Evolutionary conservation across 2,888 invertebrate genomes (phyloP).

Genomic region (Cheiracanthium punctorium): DNA sequence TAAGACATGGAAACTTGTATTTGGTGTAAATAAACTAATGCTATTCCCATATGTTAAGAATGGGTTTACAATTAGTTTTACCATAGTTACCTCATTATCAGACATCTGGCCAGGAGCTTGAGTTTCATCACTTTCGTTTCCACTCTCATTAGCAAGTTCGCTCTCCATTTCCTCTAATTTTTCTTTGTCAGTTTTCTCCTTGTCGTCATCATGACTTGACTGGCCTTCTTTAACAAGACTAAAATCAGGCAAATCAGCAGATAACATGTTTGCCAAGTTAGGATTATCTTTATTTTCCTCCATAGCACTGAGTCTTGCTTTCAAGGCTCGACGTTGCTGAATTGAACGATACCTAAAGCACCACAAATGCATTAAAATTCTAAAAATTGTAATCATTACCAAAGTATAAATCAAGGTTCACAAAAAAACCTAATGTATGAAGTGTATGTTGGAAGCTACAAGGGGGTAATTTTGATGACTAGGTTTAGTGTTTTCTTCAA

Average conservation of each 20-base stretch:
- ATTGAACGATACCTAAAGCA: constrained; percentile 47
- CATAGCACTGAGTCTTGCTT: constrained; percentile 57
- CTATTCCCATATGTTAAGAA: no score
- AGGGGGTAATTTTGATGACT: no score
- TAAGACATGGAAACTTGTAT: no score
- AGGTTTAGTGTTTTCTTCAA: no score
- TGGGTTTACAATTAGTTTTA: no score
- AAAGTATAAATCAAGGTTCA: not conserved
- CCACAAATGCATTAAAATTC: not conserved
- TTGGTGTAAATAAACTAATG: no score
- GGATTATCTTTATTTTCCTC: constrained; percentile 63
- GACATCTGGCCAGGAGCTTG: constrained; percentile 73
- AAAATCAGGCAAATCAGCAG: constrained; percentile 53
- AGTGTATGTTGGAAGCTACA: no score
- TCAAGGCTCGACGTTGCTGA: constrained; percentile 57
- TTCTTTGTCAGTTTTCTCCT: constrained; percentile 71
- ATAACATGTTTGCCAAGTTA: constrained; percentile 55
- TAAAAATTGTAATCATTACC: not conserved
- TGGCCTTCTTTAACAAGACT: constrained; percentile 39
- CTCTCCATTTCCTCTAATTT: constrained; percentile 78
- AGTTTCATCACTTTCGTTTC: constrained; percentile 86
- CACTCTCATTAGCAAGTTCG: constrained; percentile 80
- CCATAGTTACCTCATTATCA: constrained; percentile 57
- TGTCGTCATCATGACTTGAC: constrained; percentile 71
- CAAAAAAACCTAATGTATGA: no score